phyloP scores from a whole-genome alignment of 2,888 invertebrate genomes.

The Anodontia alba region DNA sequence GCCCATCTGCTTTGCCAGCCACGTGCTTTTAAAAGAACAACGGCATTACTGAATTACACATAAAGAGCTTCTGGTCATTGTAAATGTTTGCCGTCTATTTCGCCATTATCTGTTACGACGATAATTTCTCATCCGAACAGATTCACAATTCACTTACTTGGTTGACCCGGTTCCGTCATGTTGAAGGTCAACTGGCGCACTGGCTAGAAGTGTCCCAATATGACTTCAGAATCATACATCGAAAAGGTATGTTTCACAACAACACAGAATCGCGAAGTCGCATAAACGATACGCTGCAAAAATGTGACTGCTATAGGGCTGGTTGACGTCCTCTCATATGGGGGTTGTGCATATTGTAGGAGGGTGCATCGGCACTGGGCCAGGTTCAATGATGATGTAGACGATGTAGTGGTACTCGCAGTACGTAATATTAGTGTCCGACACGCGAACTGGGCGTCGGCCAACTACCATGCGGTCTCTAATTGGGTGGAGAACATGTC shows the following conservation, averaged over 20 bases:
- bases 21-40: slow-evolving; percentile 1
- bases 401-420: slow-evolving; percentile 24
- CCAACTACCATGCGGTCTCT: not conserved
- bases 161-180: slow-evolving; percentile 25
- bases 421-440: not conserved
- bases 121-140: slow-evolving; percentile 26
- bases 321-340: not conserved
- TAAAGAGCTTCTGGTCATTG: slow-evolving; percentile 39
- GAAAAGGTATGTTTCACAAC: slow-evolving; percentile 21
- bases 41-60: slow-evolving; percentile 36
- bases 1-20: slow-evolving; percentile 24
- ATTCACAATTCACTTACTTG: slow-evolving; percentile 39
- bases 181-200: slow-evolving; percentile 25
- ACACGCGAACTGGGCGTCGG: not conserved
- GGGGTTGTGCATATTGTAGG: not conserved
- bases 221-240: slow-evolving; percentile 27
- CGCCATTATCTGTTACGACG: slow-evolving; percentile 33
- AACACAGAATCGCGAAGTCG: slow-evolving; percentile 32
- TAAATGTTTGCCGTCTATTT: slow-evolving; percentile 32
- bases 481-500: not conserved
- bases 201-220: slow-evolving; percentile 28
- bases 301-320: slow-evolving; percentile 15
- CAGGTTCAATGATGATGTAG: slow-evolving; percentile 10
- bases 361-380: not conserved
- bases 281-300: not conserved